phyloP scores from a whole-genome alignment of 2,888 invertebrate species.

The Oxystoma pomonae region DNA sequence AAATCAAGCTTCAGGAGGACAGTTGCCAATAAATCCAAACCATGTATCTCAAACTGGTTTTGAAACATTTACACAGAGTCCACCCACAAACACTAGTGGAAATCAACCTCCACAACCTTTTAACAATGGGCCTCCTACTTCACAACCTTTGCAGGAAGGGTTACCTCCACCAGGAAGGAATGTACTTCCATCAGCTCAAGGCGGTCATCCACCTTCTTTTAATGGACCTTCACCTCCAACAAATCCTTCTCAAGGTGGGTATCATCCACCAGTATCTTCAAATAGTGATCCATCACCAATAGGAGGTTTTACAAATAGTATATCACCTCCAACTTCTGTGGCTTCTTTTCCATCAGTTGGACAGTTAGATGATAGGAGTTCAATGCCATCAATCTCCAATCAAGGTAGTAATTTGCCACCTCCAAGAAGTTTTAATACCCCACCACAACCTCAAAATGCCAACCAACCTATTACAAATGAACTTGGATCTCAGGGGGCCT shows the following conservation, averaged over 20 bases:
- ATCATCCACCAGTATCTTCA: constrained; percentile 2
- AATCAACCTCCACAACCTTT: not conserved
- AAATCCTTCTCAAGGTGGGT: constrained; percentile 1
- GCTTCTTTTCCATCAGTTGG: too few species aligned
- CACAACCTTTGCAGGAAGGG: not conserved
- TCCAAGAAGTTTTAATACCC: not conserved
- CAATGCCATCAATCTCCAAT: not conserved
- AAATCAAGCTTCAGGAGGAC: not conserved
- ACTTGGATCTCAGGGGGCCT: too few species aligned
- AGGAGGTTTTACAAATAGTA: too few species aligned
- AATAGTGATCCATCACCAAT: not conserved
- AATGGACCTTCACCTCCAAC: constrained; percentile 3
- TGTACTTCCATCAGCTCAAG: constrained; percentile 5
- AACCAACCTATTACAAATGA: not conserved
- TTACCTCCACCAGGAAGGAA: not conserved
- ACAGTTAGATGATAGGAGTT: too few species aligned
- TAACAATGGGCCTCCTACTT: not conserved
- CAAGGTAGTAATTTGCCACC: constrained; percentile 1
- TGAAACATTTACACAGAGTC: not conserved
- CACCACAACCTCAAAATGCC: constrained; percentile 12
- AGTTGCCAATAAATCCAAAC: not conserved
- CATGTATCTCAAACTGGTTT: constrained; percentile 1
- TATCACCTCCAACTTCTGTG: too few species aligned
- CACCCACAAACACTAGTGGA: not conserved
- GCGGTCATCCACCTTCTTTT: constrained; percentile 12